Evolutionary conservation across 2,797 vertebrate species (phyloP).

Genomic region (Gambusia yucatana): DNA sequence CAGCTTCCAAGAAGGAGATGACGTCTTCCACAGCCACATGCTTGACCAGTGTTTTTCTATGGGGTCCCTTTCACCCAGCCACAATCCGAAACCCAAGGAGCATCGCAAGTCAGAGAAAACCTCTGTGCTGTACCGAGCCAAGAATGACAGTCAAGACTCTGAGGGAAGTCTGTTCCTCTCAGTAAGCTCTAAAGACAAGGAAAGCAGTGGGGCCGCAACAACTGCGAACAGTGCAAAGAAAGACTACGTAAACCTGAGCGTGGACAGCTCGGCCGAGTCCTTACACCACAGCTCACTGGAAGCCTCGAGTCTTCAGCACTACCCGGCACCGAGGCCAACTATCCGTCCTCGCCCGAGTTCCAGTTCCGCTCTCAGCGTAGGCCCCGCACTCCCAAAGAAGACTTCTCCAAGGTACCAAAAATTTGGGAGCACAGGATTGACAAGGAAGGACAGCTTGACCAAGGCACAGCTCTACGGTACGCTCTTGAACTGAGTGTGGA

Average conservation of each 20-base stretch:
- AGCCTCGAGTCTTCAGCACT: conserved; percentile 87
- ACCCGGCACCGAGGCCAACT: conserved; percentile 82
- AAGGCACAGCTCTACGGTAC: conserved; percentile 98
- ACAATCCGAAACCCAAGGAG: conserved; percentile 74
- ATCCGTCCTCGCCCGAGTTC: conserved; percentile 79
- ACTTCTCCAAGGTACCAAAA: conserved; percentile 90
- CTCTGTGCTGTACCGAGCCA: conserved; percentile 78
- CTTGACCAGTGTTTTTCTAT: conserved; percentile 87
- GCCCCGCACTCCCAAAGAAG: conserved; percentile 83
- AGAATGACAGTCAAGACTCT: conserved; percentile 85
- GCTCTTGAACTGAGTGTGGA: conserved; percentile 87
- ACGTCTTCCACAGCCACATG: conserved; percentile 84
- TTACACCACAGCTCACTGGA: conserved; percentile 89
- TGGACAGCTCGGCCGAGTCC: conserved; percentile 89
- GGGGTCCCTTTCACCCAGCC: conserved; percentile 64
- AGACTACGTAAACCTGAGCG: conserved; percentile 85
- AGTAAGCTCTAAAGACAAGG: conserved; percentile 86
- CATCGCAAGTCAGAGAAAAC: conserved; percentile 84
- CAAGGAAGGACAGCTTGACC: conserved; percentile 96
- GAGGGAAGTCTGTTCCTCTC: conserved; percentile 87
- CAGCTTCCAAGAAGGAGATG: conserved; percentile 90
- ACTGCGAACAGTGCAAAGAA: conserved; percentile 77
- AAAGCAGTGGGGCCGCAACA: conserved; percentile 49
- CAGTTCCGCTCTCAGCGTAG: conserved; percentile 72
- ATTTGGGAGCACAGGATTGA: conserved; percentile 90